phyloP scores from a whole-genome alignment of 2,113 vertebrate species.

The Stigmatopora nigra region DNA sequence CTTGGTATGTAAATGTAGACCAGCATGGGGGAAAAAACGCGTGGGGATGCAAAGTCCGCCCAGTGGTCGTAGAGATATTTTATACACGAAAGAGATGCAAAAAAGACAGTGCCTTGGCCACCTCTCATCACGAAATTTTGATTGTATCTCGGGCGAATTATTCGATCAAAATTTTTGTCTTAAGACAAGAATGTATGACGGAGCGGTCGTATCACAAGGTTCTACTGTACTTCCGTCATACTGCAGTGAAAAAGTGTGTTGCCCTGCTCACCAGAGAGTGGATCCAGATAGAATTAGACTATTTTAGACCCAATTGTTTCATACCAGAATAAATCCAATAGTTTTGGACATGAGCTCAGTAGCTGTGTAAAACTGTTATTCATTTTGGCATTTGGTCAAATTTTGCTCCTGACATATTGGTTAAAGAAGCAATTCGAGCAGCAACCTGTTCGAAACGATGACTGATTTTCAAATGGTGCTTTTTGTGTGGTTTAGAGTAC shows the following conservation, averaged over 20 bases:
- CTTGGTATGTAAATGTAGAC: too few species aligned
- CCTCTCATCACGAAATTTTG: too few species aligned
- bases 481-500: conserved; percentile 16
- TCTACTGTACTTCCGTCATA: conserved; percentile 43
- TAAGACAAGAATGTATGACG: too few species aligned
- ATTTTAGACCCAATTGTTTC: conserved; percentile 12
- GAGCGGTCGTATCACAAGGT: too few species aligned
- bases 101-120: too few species aligned
- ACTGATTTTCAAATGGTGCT: conserved; percentile 36
- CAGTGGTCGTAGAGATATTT: too few species aligned
- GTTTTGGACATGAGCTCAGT: conserved; percentile 14
- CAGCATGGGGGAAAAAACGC: too few species aligned
- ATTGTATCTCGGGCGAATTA: too few species aligned
- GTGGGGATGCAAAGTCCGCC: too few species aligned
- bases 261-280: conserved; percentile 42
- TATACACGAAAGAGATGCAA: too few species aligned
- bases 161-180: too few species aligned
- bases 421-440: conserved; percentile 21
- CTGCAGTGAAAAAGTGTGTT: conserved; percentile 39
- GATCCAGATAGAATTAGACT: conserved; percentile 44
- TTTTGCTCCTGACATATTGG: conserved; percentile 5
- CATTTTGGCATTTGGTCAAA: neutral
- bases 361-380: neutral
- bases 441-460: conserved; percentile 27
- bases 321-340: conserved; percentile 22